These are phyloP conservation scores for Pipistrellus pipistrellus DNA, from an alignment of 2,797 vertebrate species.

Conservation along the genomic window DNA sequence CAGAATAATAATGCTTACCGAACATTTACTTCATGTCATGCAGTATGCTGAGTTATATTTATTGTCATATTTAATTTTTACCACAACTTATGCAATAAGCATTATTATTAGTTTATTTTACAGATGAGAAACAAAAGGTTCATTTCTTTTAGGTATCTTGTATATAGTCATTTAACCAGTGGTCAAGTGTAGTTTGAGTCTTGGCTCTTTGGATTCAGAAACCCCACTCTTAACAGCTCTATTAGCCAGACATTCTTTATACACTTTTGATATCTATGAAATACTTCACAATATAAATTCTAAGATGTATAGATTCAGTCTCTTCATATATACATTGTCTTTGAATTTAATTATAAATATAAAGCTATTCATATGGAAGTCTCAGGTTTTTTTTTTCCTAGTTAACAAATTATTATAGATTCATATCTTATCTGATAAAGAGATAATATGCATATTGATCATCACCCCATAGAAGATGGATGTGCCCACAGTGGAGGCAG, in stretches of 20 bases:
- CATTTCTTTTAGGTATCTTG: not conserved
- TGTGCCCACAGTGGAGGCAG: too few species aligned
- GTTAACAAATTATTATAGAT: not conserved
- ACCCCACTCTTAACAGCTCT: not conserved
- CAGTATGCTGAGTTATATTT: not conserved
- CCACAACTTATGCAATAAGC: not conserved
- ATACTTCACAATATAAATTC: not conserved
- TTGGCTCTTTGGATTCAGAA: conserved; percentile 19
- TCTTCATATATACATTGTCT: not conserved
- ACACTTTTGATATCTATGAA: not conserved
- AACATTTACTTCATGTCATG: not conserved
- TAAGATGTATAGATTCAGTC: not conserved
- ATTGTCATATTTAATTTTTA: conserved; percentile 19
- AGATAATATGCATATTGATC: too few species aligned
- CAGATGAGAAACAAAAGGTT: not conserved
- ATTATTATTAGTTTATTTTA: conserved; percentile 25
- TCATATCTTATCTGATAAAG: not conserved
- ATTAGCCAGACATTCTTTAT: conserved; percentile 1
- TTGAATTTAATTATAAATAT: conserved; percentile 40
- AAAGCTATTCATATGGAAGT: conserved; percentile 24
- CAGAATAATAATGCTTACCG: conserved; percentile 13
- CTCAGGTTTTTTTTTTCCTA: not conserved
- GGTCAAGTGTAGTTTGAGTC: not conserved
- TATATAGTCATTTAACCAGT: not conserved
- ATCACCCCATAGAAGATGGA: too few species aligned